Conservation (phyloP, 2,888 invertebrate genomes). For the Emmelina monodactyla region DNA sequence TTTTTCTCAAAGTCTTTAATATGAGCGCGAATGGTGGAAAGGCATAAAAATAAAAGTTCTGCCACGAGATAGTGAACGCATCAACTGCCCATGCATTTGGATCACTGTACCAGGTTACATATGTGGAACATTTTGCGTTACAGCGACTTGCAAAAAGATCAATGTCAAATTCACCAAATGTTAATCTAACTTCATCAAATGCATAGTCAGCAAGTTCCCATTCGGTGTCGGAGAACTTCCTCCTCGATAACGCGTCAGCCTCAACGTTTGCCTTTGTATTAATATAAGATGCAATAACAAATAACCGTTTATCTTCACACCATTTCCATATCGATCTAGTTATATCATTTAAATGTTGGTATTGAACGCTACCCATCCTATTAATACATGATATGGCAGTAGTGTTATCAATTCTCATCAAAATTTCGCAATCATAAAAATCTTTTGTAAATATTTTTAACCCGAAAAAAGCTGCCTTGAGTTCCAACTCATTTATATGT, state of each 20-base stretch:
- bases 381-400: constrained; percentile 12
- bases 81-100: constrained; percentile 7
- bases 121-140: constrained; percentile 6
- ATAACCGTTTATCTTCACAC: constrained; percentile 8
- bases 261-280: constrained; percentile 5
- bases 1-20: constrained; percentile 4
- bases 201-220: constrained; percentile 3
- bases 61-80: constrained; percentile 10
- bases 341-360: constrained; percentile 7
- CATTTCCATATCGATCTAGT: constrained; percentile 8
- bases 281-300: constrained; percentile 10
- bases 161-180: not conserved
- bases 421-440: not conserved
- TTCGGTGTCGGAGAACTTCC: constrained; percentile 4
- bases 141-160: constrained; percentile 6
- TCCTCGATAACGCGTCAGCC: constrained; percentile 6
- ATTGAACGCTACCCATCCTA: constrained; percentile 12
- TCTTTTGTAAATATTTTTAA: constrained; percentile 7
- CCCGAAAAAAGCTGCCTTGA: constrained; percentile 10
- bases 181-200: not conserved
- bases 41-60: constrained; percentile 12
- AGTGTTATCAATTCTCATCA: constrained; percentile 6
- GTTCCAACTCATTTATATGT: constrained; percentile 12
- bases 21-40: constrained; percentile 14
- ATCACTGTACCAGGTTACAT: constrained; percentile 8